Evolutionary conservation across 2,888 invertebrate species (phyloP).

Genomic region (Trichopoda pennipes): DNA sequence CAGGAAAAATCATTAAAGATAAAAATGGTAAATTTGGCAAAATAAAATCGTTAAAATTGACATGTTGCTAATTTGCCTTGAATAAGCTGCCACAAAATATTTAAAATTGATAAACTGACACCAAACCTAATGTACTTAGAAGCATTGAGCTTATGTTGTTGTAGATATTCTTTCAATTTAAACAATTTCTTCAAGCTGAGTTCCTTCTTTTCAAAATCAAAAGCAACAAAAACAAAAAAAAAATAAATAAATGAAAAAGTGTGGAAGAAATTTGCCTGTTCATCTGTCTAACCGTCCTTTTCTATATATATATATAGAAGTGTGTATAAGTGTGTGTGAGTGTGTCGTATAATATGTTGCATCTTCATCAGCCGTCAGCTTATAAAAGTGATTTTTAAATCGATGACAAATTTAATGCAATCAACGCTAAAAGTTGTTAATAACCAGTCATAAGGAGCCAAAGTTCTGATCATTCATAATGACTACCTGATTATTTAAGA

Average conservation of each 20-base stretch:
- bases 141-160: conserved; percentile 54
- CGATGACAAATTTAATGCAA: conserved; percentile 70
- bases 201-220: neutral
- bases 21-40: conserved; percentile 57
- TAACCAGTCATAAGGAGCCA: conserved; percentile 69
- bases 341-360: conserved; percentile 59
- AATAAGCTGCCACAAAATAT: conserved; percentile 65
- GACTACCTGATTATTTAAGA: conserved; percentile 65
- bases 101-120: conserved; percentile 65
- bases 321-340: neutral
- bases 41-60: conserved; percentile 59
- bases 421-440: conserved; percentile 69
- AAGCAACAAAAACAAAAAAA: neutral
- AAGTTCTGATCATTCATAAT: conserved; percentile 68
- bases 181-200: conserved; percentile 2
- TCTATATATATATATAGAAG: neutral
- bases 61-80: conserved; percentile 67
- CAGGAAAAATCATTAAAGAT: conserved; percentile 49
- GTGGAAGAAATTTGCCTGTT: conserved; percentile 17
- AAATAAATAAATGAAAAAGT: neutral
- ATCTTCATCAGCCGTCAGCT: conserved; percentile 69
- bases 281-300: conserved; percentile 15
- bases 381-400: conserved; percentile 68
- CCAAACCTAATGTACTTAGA: conserved; percentile 64
- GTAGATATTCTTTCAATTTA: neutral